Conservation (phyloP, 2,888 invertebrate genomes). For the Scaeva pyrastri region DNA sequence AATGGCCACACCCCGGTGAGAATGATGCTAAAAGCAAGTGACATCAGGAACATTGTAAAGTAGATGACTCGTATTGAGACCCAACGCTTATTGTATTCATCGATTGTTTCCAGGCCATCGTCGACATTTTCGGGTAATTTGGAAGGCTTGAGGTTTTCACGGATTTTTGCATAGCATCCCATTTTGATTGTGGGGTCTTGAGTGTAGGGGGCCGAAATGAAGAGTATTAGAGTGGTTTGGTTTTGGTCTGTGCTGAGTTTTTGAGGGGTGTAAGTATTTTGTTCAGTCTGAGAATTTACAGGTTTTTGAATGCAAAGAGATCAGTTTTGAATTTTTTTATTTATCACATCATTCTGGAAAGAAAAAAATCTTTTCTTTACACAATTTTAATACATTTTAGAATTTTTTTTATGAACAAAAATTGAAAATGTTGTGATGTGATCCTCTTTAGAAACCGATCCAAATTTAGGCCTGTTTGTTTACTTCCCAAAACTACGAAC, state of each 20-base stretch:
- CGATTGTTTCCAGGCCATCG: constrained; percentile 87
- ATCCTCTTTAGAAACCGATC: too few species aligned
- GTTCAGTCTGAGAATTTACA: constrained; percentile 66
- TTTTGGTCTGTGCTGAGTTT: background rate
- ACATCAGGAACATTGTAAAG: constrained; percentile 95
- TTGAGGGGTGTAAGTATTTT: constrained; percentile 48
- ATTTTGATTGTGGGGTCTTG: constrained; percentile 68
- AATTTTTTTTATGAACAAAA: too few species aligned
- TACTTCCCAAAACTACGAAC: too few species aligned
- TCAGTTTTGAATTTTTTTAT: constrained; percentile 38
- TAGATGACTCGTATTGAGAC: constrained; percentile 92
- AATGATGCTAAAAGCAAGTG: constrained; percentile 93
- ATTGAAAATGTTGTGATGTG: too few species aligned
- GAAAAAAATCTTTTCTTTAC: background rate
- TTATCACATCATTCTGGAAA: constrained; percentile 69
- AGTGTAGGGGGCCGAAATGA: background rate
- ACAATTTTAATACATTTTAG: too few species aligned
- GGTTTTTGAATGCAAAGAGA: constrained; percentile 32
- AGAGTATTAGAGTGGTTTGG: constrained; percentile 1
- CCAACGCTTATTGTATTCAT: constrained; percentile 89
- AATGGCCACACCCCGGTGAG: constrained; percentile 95
- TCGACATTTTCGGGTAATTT: constrained; percentile 80
- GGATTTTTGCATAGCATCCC: constrained; percentile 78
- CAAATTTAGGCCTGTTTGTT: too few species aligned
- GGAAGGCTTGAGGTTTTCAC: constrained; percentile 77